These are phyloP conservation scores for Campaea margaritaria DNA, from an alignment of 2,888 invertebrate species.

Conservation along the genomic window DNA sequence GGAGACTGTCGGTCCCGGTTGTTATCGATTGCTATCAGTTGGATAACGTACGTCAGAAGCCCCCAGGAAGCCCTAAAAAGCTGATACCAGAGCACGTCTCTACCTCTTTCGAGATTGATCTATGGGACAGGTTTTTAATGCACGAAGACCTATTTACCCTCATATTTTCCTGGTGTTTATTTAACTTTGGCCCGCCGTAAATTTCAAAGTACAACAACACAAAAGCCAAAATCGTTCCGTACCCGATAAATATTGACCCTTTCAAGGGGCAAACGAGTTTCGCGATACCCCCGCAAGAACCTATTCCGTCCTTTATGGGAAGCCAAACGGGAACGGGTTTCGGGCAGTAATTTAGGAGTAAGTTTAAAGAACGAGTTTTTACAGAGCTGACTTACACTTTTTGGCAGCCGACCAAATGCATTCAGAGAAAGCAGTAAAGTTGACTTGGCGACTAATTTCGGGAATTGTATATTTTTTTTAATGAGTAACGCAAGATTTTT, in stretches of 20 bases:
- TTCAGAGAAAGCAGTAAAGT: conserved; percentile 41
- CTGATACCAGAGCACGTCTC: too few species aligned
- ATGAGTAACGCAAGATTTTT: background rate
- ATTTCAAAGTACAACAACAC: background rate
- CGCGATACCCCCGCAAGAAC: conserved; percentile 48
- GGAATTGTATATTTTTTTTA: background rate
- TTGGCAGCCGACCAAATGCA: conserved; percentile 56
- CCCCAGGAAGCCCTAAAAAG: too few species aligned
- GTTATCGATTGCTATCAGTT: too few species aligned
- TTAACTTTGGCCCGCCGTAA: background rate
- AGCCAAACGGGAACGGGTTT: conserved; percentile 51
- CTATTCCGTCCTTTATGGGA: conserved; percentile 48
- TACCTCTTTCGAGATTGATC: too few species aligned
- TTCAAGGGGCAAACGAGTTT: conserved; percentile 28
- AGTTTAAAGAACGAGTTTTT: conserved; percentile 17
- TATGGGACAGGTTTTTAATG: too few species aligned
- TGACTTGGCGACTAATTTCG: background rate
- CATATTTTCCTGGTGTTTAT: background rate
- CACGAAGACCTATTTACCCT: background rate
- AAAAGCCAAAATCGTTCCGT: background rate
- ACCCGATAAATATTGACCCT: conserved; percentile 10
- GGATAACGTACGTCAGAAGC: too few species aligned
- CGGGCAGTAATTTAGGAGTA: conserved; percentile 10
- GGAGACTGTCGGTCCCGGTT: too few species aligned
- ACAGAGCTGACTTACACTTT: conserved; percentile 17